A percentile compares a stretch with the other conserved stretches of the same genome.
Evolutionary conservation across 2,113 vertebrate genomes (phyloP).

Genomic region (Platichthys flesus): DNA sequence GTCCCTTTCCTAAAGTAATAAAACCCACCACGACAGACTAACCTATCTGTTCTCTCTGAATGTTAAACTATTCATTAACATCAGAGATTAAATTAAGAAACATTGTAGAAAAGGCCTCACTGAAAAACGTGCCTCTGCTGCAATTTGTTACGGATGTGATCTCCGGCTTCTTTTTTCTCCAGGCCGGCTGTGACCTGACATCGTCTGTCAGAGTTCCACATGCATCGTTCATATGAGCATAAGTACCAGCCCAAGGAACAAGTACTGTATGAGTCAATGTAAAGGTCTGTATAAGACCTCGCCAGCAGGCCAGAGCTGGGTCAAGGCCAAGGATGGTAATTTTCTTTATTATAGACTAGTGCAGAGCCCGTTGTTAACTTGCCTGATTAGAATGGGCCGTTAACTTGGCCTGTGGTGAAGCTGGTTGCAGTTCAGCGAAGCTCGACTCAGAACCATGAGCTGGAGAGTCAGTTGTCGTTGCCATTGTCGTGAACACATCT

Average conservation of each 20-base stretch:
- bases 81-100: too few species aligned
- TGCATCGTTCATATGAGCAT: slow-evolving; percentile 39
- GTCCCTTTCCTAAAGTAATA: too few species aligned
- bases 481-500: too few species aligned
- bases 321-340: not conserved
- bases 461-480: too few species aligned
- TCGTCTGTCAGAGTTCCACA: slow-evolving; percentile 19
- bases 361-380: not conserved
- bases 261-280: slow-evolving; percentile 4
- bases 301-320: not conserved
- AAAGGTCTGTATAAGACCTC: slow-evolving; percentile 17
- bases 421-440: too few species aligned
- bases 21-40: too few species aligned
- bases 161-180: not conserved
- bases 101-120: too few species aligned
- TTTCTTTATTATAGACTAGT: not conserved
- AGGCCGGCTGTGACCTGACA: not conserved
- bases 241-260: not conserved
- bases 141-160: slow-evolving; percentile 1
- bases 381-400: too few species aligned
- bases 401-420: too few species aligned
- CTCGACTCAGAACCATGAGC: too few species aligned
- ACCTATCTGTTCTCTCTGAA: too few species aligned
- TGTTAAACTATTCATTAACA: too few species aligned
- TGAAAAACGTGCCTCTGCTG: not conserved